phyloP scores from a whole-genome alignment of 2,888 invertebrate genomes.

The Mythimna impura region DNA sequence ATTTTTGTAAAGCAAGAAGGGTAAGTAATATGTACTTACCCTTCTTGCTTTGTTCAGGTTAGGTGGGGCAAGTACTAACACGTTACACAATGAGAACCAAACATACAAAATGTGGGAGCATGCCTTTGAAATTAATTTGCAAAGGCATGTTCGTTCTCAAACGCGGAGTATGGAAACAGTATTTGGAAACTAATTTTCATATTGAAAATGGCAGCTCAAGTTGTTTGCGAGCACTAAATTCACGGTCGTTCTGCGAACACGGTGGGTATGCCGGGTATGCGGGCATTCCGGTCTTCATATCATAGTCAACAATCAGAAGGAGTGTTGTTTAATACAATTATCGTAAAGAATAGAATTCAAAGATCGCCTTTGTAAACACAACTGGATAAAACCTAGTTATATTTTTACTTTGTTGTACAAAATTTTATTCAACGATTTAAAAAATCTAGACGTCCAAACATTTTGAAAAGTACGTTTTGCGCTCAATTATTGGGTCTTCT shows the following conservation, averaged over 20 bases:
- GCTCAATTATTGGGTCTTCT: not conserved
- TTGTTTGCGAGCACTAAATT: conserved; percentile 49
- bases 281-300: conserved; percentile 45
- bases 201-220: conserved; percentile 37
- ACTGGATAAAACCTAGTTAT: not conserved
- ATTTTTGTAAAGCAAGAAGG: not conserved
- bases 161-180: conserved; percentile 16
- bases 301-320: conserved; percentile 42
- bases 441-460: not conserved
- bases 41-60: no score
- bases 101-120: not conserved
- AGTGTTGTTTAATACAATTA: conserved; percentile 39
- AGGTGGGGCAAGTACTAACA: not conserved
- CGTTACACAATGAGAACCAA: not conserved
- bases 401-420: no score
- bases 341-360: conserved; percentile 25
- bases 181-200: conserved; percentile 45
- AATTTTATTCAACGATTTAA: not conserved
- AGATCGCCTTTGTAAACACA: not conserved
- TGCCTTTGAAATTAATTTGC: not conserved
- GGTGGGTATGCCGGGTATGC: conserved; percentile 25
- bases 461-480: not conserved
- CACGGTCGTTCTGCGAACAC: conserved; percentile 30
- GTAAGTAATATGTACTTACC: no score
- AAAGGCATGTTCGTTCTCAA: not conserved